Evolutionary conservation across 2,113 vertebrate species (phyloP).

Genomic region (Amblyornis subalaris): DNA sequence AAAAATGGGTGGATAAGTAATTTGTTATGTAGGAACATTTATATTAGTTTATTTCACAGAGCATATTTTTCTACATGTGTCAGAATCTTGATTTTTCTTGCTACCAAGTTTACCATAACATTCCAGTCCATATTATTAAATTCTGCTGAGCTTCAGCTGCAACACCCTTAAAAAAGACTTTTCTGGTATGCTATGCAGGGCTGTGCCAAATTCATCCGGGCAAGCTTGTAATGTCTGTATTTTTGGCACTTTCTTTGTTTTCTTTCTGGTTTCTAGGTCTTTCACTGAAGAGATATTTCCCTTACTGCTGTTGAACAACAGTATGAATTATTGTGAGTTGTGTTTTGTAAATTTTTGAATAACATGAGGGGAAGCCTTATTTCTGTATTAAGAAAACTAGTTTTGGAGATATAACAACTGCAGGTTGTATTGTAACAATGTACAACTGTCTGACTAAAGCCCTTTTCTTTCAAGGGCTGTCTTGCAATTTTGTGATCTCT

Average conservation of each 20-base stretch:
- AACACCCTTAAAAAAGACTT: not conserved
- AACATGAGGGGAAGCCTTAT: not conserved
- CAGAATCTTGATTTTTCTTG: not conserved
- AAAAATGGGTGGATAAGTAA: not conserved
- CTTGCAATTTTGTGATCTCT: not conserved
- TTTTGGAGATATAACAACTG: not conserved
- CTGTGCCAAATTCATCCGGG: not conserved
- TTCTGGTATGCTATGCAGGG: not conserved
- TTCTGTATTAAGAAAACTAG: not conserved
- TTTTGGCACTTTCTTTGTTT: not conserved
- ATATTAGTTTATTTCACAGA: not conserved
- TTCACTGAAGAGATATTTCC: not conserved
- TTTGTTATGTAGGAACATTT: not conserved
- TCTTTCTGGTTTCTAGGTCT: not conserved
- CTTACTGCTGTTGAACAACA: not conserved
- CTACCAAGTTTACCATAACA: not conserved
- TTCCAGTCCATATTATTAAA: not conserved
- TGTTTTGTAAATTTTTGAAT: not conserved
- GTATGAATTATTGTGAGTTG: not conserved
- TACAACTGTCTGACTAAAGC: not conserved
- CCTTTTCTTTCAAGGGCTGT: not conserved
- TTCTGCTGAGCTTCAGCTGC: not conserved
- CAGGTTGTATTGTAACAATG: not conserved
- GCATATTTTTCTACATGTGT: not conserved
- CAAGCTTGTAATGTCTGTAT: not conserved